Percentiles rank a stretch among this genome's conserved stretches.
Conservation (phyloP, 2,888 invertebrate genomes). For the Pherbina coryleti region DNA sequence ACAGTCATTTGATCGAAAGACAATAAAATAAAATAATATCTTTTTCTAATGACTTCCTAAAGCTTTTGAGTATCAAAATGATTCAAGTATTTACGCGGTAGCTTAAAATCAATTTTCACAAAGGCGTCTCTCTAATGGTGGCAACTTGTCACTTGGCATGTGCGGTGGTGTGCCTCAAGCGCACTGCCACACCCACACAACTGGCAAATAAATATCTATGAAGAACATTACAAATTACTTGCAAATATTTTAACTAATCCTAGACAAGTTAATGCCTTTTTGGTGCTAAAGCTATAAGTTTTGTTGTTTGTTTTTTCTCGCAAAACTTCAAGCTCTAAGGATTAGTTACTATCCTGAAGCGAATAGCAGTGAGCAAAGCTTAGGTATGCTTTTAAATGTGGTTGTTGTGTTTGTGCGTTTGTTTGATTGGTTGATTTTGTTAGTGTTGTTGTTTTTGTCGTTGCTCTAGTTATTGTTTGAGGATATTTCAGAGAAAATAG, state of each 20-base stretch:
- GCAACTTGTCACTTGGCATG: neutral
- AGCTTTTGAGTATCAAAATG: neutral
- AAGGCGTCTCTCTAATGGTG: too few species aligned
- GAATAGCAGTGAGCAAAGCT: neutral
- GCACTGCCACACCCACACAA: neutral
- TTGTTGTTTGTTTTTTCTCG: constrained; percentile 2
- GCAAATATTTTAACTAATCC: constrained; percentile 62
- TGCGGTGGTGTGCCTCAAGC: neutral
- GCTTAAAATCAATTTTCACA: neutral
- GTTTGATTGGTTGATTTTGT: too few species aligned
- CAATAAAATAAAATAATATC: neutral
- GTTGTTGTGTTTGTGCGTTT: too few species aligned
- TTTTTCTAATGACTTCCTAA: neutral
- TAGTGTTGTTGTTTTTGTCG: neutral
- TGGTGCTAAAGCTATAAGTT: neutral
- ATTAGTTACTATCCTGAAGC: constrained; percentile 27
- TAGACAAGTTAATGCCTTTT: constrained; percentile 1
- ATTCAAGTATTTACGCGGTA: neutral
- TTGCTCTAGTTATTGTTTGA: neutral
- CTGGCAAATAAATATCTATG: neutral
- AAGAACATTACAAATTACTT: constrained; percentile 61
- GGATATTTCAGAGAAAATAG: neutral
- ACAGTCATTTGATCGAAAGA: too few species aligned
- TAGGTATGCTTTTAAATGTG: neutral
- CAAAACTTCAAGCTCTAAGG: constrained; percentile 17